Evolutionary conservation across 2,888 invertebrate genomes (phyloP), one percentile per base, ranked within the genome.

Genomic region (Drosophila kambysellisi): DNA sequence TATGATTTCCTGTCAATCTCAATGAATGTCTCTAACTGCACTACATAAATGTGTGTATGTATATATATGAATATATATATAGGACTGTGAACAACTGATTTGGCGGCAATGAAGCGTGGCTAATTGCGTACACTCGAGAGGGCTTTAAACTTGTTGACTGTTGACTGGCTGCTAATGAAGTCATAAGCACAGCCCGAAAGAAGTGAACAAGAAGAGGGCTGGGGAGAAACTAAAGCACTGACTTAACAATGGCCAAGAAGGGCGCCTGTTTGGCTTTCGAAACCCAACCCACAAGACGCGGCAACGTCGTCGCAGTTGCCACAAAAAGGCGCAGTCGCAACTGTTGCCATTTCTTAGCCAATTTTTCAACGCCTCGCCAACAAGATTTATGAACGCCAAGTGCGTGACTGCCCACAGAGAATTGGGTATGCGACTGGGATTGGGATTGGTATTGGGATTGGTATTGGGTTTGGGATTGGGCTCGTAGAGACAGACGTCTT

Each of bases 1-100:
- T 86, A 89, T 76, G 90, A 88, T 90, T 88, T 85, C 90, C 85
- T 90, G 85, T 85, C 85, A 85, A 76, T 88, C 90, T 81, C 70
- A 69, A 85, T 89, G 69, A 85, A 78, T 68, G 74, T 63, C 63
- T 75, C 74, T 71, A 80, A 72, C 77, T 85, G 76, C 62, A 62
- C 66, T 57, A 69, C 58, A 74, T 37, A 20, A 48, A 33, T 29
- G 9, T 29, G 0, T 8, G 3, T 15, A 1, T 25, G 15, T 20
- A 25, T 11, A 9, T 11, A 15, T 12, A 8, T 41, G 4, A 8
- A 20, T 30, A n/a, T 12, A 35, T 20, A 20, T 29, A 25, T 37
- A 29, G 29, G 15, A 56, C 57, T 57, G 57, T 20, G 9, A 20
- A 43, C 65, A 73, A 88, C 85, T 84, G 86, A 85, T 88, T 85